These are phyloP conservation scores for Kuschelorhynchus macadamiae DNA, from an alignment of 2,888 invertebrate species.

Conservation along the genomic window DNA sequence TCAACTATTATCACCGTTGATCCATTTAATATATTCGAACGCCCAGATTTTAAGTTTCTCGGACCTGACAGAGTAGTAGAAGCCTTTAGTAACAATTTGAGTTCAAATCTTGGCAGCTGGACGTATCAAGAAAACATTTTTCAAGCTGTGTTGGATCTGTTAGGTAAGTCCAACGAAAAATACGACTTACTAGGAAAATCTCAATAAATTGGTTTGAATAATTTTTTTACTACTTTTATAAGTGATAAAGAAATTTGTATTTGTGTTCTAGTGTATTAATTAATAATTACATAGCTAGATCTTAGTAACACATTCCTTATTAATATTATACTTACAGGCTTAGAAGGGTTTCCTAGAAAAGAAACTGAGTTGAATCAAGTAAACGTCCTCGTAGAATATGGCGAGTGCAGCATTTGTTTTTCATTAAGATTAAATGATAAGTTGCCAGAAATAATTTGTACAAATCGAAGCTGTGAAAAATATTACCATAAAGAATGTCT, in stretches of 20 bases:
- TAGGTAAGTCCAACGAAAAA: no score
- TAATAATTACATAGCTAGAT: no score
- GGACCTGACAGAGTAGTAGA: slow-evolving; percentile 65
- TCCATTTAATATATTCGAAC: slow-evolving; percentile 59
- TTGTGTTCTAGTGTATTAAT: no score
- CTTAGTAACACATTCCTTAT: no score
- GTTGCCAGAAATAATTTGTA: slow-evolving; percentile 66
- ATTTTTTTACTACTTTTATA: no score
- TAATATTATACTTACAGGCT: slow-evolving; percentile 56
- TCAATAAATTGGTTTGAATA: no score
- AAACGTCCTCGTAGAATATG: slow-evolving; percentile 57
- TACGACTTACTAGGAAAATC: no score
- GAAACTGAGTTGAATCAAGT: slow-evolving; percentile 44
- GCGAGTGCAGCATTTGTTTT: slow-evolving; percentile 68
- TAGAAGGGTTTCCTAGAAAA: slow-evolving; percentile 61
- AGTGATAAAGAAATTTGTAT: no score
- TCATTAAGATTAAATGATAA: slow-evolving; percentile 63
- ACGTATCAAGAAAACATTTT: slow-evolving; percentile 58
- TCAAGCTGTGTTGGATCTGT: slow-evolving; percentile 63
- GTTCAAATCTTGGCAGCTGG: slow-evolving; percentile 66
- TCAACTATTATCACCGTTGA: slow-evolving; percentile 66
- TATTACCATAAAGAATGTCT: slow-evolving; percentile 66
- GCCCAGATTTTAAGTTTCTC: slow-evolving; percentile 67
- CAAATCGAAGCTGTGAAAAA: slow-evolving; percentile 64
- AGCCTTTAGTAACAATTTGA: slow-evolving; percentile 58